A percentile compares a stretch with the other conserved stretches of the same genome.
Evolutionary conservation across 1,140 invertebrate genomes (phyloP).

Genomic region (Cepaea nemoralis): DNA sequence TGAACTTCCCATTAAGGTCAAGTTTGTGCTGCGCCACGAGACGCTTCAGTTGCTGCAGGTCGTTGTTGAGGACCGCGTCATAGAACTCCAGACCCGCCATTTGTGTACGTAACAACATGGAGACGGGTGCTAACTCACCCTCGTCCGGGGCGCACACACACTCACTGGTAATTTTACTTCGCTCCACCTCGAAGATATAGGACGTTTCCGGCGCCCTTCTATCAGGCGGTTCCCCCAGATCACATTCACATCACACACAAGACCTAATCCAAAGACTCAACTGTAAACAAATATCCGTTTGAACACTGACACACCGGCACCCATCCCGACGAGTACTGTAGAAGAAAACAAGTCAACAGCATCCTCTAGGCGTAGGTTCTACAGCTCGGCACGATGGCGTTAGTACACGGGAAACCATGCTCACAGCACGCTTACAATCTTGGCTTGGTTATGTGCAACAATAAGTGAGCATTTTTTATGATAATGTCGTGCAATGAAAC

Average conservation of each 20-base stretch:
- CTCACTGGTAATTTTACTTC: conserved; percentile 41
- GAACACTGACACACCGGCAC: neutral
- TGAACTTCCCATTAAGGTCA: conserved; percentile 70
- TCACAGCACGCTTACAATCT: neutral
- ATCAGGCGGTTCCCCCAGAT: neutral
- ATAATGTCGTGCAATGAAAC: neutral
- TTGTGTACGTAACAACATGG: conserved; percentile 66
- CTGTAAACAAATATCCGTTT: neutral
- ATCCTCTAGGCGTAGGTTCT: neutral
- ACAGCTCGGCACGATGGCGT: neutral
- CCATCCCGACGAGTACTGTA: neutral
- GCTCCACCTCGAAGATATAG: conserved; percentile 2
- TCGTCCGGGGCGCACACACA: conserved; percentile 39
- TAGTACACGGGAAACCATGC: neutral
- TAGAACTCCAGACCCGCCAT: conserved; percentile 71
- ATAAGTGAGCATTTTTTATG: conserved; percentile 5
- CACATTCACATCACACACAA: neutral
- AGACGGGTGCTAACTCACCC: conserved; percentile 34
- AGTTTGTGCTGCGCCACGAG: conserved; percentile 70
- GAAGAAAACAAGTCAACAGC: neutral
- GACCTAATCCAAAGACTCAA: neutral
- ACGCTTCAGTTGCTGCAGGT: conserved; percentile 65
- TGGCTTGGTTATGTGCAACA: neutral
- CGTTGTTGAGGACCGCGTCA: conserved; percentile 71
- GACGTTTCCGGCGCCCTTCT: neutral